These are phyloP conservation scores for Micromussa lordhowensis DNA, from an alignment of 92 coral and sea anemone genomes.

Conservation along the genomic window DNA sequence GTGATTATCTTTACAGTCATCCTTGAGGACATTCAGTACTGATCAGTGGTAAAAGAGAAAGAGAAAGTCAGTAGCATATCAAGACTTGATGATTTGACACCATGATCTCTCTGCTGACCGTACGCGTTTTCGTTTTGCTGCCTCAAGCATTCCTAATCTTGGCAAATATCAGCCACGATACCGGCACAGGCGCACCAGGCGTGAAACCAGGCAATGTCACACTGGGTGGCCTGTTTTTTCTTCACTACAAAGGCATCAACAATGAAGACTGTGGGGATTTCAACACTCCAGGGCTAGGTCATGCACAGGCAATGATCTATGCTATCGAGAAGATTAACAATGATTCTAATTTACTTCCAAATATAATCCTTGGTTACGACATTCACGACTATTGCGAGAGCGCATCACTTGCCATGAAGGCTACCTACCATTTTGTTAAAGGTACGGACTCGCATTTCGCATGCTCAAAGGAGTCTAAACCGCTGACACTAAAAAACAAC, in stretches of 20 bases:
- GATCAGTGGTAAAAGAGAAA: no score
- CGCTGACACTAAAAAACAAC: neutral
- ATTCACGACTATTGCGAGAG: slow-evolving; percentile 54
- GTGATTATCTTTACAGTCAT: no score
- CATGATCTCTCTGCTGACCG: neutral
- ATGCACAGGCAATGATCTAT: slow-evolving; percentile 50
- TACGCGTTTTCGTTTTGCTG: neutral
- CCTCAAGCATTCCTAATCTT: neutral
- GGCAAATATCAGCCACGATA: neutral
- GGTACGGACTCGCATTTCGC: slow-evolving; percentile 3
- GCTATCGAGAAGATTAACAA: slow-evolving; percentile 51
- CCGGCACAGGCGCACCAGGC: neutral
- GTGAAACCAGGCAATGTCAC: neutral
- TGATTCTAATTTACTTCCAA: slow-evolving; percentile 35
- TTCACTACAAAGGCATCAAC: slow-evolving; percentile 19
- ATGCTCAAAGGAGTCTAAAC: neutral
- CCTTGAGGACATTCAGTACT: no score
- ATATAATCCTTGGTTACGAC: slow-evolving; percentile 44
- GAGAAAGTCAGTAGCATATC: neutral
- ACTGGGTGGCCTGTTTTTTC: slow-evolving; percentile 17
- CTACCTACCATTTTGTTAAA: slow-evolving; percentile 15
- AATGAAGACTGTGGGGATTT: slow-evolving; percentile 36
- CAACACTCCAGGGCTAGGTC: slow-evolving; percentile 50
- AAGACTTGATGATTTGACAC: neutral
- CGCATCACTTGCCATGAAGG: slow-evolving; percentile 21